Evolutionary conservation across 2,797 vertebrate genomes (phyloP).

Genomic region (Pterois miles): DNA sequence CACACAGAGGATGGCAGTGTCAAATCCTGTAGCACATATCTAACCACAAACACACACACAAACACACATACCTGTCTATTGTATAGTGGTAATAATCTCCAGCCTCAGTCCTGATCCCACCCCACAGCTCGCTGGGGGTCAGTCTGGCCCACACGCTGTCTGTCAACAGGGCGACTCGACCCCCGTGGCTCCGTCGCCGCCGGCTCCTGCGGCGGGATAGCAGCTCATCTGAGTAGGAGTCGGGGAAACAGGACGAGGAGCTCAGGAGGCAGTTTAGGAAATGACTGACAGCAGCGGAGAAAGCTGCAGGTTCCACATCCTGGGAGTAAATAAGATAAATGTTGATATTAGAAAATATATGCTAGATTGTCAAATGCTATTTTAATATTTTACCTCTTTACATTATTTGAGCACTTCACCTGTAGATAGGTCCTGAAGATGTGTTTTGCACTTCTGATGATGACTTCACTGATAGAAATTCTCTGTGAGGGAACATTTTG

Average conservation of each 20-base stretch:
- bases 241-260: conserved; percentile 88
- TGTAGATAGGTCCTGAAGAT: conserved; percentile 94
- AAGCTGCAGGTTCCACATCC: conserved; percentile 93
- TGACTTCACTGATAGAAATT: conserved; percentile 90
- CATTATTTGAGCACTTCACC: conserved; percentile 75
- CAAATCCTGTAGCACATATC: conserved; percentile 28
- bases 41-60: conserved; percentile 8
- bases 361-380: background rate
- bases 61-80: conserved; percentile 85
- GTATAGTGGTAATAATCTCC: conserved; percentile 88
- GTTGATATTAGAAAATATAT: background rate
- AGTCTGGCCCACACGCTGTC: conserved; percentile 86
- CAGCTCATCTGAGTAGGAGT: conserved; percentile 86
- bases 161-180: conserved; percentile 80
- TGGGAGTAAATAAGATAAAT: conserved; percentile 50
- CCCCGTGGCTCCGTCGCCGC: conserved; percentile 87
- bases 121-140: conserved; percentile 91
- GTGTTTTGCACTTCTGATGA: conserved; percentile 95
- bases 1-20: conserved; percentile 42
- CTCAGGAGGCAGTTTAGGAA: conserved; percentile 97
- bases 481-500: conserved; percentile 81
- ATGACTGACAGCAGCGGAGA: conserved; percentile 95
- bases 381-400: background rate
- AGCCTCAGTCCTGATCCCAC: conserved; percentile 88
- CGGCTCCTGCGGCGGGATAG: conserved; percentile 91